Evolutionary conservation across 2,888 invertebrate species (phyloP), one percentile per base, ranked within the genome.

Genomic region (Pterostichus madidus): DNA sequence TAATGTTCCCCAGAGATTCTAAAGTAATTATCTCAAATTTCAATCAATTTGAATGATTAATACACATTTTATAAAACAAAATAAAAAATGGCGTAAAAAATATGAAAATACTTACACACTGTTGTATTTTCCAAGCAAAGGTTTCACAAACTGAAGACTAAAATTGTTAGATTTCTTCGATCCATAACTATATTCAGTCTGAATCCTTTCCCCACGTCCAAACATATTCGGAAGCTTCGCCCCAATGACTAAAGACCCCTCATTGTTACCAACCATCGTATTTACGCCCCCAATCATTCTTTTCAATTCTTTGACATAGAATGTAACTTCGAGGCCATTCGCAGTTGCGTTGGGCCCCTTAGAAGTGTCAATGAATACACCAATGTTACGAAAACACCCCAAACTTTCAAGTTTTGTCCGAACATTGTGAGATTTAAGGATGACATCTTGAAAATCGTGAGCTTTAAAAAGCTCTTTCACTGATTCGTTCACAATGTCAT

Each of bases 181-280:
- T 39, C 98, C 97, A 88, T 96, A 94, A 84, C 95, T 95, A 89
- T 97, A 97, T 88, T 97, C 97, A 15, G 95, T 91, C 85, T 94
- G 94, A 8, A 98, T 86, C 44, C 93, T 91, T 91, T 99, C 98
- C 0, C 97, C 99, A 80, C 98, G 92, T 0, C 99, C 98, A 86
- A 95, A 91, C 78, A 97, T 90, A 91, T 99, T 99, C 0, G 97
- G 97, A 85, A 96, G 91, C 86, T 94, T 93, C 78, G 96, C 91
- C 76, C 96, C 94, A 10, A 96, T 89, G 24, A 95, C 93, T 39
- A 98, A 89, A 24, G 96, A 95, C 0, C 97, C 98, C 88, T 98
- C 98, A 88, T 98, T 98, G 88, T 97, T 96, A 31, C 97, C 97
- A 84, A 98, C 94, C 85, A 95, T 93, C 0, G 98, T 97, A 87